A percentile compares a stretch with the other conserved stretches of the same genome.
Evolutionary conservation across 2,888 invertebrate genomes (phyloP).

Genomic region (Idaea straminata): DNA sequence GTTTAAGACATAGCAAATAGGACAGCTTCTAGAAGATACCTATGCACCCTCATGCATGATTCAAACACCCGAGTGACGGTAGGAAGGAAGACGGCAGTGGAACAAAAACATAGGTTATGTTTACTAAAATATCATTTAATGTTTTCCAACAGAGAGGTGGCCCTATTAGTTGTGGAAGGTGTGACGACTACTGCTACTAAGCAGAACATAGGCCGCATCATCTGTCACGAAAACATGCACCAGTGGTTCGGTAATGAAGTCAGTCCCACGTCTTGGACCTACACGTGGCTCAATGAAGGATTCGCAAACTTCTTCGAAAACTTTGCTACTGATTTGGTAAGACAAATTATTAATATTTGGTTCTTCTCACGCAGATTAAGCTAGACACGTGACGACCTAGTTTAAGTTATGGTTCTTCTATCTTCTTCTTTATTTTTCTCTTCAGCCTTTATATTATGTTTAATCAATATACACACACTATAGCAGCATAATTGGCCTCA

Average conservation of each 20-base stretch:
- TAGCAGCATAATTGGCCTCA: no score
- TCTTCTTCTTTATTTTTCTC: no score
- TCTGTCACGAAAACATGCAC: conserved; percentile 83
- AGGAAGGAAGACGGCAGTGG: not conserved
- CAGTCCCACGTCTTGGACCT: conserved; percentile 85
- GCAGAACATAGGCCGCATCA: conserved; percentile 74
- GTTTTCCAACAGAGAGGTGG: conserved; percentile 57
- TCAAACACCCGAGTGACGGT: not conserved
- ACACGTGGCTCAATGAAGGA: conserved; percentile 87
- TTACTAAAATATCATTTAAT: not conserved
- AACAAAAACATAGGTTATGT: not conserved
- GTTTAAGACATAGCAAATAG: no score
- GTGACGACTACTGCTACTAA: conserved; percentile 60
- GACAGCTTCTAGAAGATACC: no score
- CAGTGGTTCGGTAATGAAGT: conserved; percentile 91
- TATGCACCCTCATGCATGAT: no score
- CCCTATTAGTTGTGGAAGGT: conserved; percentile 61
- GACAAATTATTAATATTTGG: conserved; percentile 11
- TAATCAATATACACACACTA: no score
- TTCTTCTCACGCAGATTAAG: not conserved
- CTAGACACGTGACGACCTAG: no score
- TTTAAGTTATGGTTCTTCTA: no score
- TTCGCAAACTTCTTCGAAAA: conserved; percentile 87
- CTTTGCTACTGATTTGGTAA: conserved; percentile 77
- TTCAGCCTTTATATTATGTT: no score